These are phyloP conservation scores for Cremastobaeus sp. DNA, from an alignment of 2,888 invertebrate species.

Conservation along the genomic window DNA sequence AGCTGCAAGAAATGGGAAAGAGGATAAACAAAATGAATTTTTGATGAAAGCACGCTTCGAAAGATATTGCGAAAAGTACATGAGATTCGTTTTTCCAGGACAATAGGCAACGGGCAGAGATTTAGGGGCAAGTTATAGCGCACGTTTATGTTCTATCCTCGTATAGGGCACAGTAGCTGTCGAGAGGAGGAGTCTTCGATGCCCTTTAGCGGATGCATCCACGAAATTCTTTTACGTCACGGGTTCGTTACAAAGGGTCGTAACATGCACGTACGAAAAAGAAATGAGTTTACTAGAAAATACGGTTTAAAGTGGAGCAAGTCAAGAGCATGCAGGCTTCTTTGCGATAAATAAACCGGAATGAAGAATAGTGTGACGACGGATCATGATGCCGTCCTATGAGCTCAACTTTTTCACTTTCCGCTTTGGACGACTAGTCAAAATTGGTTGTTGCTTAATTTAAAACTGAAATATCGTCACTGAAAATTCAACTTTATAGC, in stretches of 20 bases:
- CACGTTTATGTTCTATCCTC: conserved; percentile 50
- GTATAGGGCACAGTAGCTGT: conserved; percentile 34
- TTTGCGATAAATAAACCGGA: conserved; percentile 44
- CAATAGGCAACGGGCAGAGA: conserved; percentile 51
- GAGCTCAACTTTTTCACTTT: conserved; percentile 42
- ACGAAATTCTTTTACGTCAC: conserved; percentile 61
- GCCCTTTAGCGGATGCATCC: conserved; percentile 52
- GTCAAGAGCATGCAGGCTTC: conserved; percentile 29
- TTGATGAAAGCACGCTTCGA: conserved; percentile 41
- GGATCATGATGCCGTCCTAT: conserved; percentile 27
- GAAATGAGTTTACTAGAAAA: conserved; percentile 55
- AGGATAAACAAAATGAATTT: conserved; percentile 45
- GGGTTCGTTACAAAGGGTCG: conserved; percentile 51
- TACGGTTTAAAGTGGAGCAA: conserved; percentile 37
- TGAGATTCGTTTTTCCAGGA: conserved; percentile 51
- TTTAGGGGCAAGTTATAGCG: conserved; percentile 51
- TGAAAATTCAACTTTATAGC: too few species aligned
- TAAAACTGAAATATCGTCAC: too few species aligned
- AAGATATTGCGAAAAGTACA: conserved; percentile 39
- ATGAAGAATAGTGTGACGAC: conserved; percentile 52
- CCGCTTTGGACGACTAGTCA: background rate
- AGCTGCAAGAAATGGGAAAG: conserved; percentile 9
- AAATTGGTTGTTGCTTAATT: conserved; percentile 17
- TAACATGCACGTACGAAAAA: conserved; percentile 56
- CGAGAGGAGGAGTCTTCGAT: conserved; percentile 52